Percentiles rank a stretch among this genome's conserved stretches.
Conservation (phyloP, 2,888 invertebrate species). For the Vesta saturnalis region DNA sequence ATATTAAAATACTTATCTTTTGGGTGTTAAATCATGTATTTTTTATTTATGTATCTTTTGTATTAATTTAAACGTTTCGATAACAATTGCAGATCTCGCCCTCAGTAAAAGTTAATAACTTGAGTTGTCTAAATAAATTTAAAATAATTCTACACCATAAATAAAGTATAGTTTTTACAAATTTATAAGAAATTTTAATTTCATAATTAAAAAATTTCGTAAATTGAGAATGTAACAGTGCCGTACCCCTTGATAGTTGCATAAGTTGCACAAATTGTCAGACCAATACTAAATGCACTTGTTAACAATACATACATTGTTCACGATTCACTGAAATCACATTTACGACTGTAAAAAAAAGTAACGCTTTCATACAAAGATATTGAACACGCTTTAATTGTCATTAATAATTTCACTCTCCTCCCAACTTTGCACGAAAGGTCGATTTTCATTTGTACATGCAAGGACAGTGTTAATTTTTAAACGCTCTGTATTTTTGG, state of each 20-base stretch:
- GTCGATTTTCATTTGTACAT: background rate
- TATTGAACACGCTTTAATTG: too few species aligned
- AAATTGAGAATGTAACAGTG: background rate
- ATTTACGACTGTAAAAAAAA: background rate
- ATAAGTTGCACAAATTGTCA: background rate
- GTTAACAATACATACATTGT: background rate
- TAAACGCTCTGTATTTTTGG: too few species aligned
- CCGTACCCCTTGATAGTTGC: conserved; percentile 10
- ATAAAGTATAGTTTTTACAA: background rate
- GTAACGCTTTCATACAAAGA: background rate
- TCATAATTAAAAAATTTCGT: background rate
- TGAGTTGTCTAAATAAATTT: too few species aligned
- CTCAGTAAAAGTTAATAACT: too few species aligned
- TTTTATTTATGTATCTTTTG: too few species aligned
- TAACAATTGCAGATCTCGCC: too few species aligned
- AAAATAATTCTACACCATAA: too few species aligned
- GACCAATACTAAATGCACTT: background rate
- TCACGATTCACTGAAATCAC: background rate
- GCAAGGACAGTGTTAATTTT: too few species aligned
- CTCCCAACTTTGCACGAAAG: background rate
- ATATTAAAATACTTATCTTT: too few species aligned
- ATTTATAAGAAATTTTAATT: background rate
- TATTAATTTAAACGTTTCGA: too few species aligned
- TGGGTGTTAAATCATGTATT: too few species aligned
- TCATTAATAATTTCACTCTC: background rate